These are phyloP conservation scores for Heliornis fulica DNA, from an alignment of 2,113 vertebrate species.

Conservation along the genomic window DNA sequence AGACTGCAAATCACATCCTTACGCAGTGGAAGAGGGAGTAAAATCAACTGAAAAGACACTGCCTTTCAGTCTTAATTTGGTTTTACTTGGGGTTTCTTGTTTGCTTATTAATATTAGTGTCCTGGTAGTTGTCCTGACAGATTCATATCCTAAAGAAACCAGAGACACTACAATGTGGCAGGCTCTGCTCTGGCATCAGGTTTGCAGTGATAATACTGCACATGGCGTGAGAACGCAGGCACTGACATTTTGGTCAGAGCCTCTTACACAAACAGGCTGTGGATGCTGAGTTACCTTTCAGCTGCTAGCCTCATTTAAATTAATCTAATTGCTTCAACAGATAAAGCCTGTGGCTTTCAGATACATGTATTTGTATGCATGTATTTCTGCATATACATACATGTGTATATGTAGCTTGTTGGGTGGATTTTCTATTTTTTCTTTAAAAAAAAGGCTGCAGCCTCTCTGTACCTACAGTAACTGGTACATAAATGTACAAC, in stretches of 20 bases:
- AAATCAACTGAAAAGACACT: neutral
- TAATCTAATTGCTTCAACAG: neutral
- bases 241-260: neutral
- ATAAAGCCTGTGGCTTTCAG: neutral
- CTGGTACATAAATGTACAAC: neutral
- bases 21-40: neutral
- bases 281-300: neutral
- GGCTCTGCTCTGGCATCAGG: neutral
- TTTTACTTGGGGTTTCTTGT: neutral
- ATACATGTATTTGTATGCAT: no score
- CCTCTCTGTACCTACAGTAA: neutral
- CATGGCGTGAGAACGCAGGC: neutral
- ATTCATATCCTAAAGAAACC: neutral
- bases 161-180: neutral
- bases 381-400: neutral
- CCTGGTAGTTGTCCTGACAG: neutral
- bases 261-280: neutral
- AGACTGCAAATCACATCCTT: neutral
- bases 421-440: no score
- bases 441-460: neutral
- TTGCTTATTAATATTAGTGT: neutral
- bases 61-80: neutral
- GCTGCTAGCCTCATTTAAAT: neutral
- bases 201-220: neutral
- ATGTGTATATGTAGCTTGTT: neutral